Evolutionary conservation across 2,888 invertebrate genomes (phyloP), one percentile per base, ranked within the genome.

Genomic region (Leucophenga maculata): DNA sequence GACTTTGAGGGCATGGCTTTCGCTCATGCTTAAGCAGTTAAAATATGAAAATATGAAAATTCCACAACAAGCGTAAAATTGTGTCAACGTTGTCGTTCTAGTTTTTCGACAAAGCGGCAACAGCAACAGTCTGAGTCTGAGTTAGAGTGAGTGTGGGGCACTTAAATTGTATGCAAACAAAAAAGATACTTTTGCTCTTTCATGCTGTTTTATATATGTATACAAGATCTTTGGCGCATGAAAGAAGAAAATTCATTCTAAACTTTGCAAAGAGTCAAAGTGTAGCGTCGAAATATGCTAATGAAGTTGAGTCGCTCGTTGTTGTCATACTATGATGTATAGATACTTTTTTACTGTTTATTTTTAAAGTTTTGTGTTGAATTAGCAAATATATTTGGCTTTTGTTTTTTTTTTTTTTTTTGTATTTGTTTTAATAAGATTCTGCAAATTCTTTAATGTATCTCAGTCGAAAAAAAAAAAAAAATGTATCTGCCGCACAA

Each of bases 1-100:
- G 57, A n/a, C 20, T 20, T 55, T 55, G 57, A 59, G 57, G 57
- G 57, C 32, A 59, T 31, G 57, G 22, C 57, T 59, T 59, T 32
- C 57, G 57, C 57, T 50, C 18, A 50, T 50, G 50, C 50, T 50
- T n/a, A 50, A 50, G 50, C 39, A 55, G 54, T 20, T 55, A 55
- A 55, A 55, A 55, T 22, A 55, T 55, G 54, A 55, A 55, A 55
- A 55, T n/a, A n/a, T 55, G 54, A 20, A 13, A 20, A 54, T 54
- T 20, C 39, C 39, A 39, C 39, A 39, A 39, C 39, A 16, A 16
- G 18, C 16, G 18, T 16, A 46, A 62, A 46, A 62, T 62, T 62
- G 46, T 62, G 46, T 62, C 62, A 62, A 46, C 62, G 6, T 62
- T 62, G 50, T 6, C 18, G 50, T 16, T 18, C n/a, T 18, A 50